Base-by-base conservation (phyloP, 2,888 invertebrate species). In the Caenorhabditis panamensis region DNA sequence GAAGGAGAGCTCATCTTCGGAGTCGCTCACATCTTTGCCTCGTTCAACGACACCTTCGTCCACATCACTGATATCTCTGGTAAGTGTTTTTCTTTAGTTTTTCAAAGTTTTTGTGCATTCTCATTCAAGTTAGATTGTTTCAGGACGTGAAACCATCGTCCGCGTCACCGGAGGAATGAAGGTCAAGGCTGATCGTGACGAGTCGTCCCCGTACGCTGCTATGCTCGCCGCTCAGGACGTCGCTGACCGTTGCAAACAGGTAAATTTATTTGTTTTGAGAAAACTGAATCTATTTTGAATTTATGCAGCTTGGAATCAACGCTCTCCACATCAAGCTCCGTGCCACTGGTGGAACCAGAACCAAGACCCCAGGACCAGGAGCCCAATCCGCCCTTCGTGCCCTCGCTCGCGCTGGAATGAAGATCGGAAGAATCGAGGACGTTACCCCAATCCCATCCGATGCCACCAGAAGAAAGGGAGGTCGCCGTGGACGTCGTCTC, bases 181-280 rank as follows among this genome's bases (percentile, higher is more conserved):
- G 93, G 99, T 99, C 58, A 99, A 99, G 93, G 99, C 99, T 89
- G 99, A 99, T 93, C 95, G 99, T 93, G 99, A 99, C 93, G 99
- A 99, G 93, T 96, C 99, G 85, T 98, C 98, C 58, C 99, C 99
- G 59, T 99, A 99, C 92, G 99, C 99, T 91, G 99, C 99, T 94
- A 99, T 99, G 99, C 96, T 99, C 93, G 99, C 99, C 89, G 98
- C 98, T 86, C 98, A 99, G 94, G 99, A 99, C 93, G 99, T 99
- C 79, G 97, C 99, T 89, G 99, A 99, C 91, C 96, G 96, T 91
- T 99, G 98, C 93, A 98, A 97, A 93, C 93, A 94, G 47, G 94
- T 99, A 44, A 28, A 51, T 72, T 22, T 28, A 44, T 66, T 64
- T 13, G 6, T n/a, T 63, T 13, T 24, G 13, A 20, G 16, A 47